Percentiles rank a stretch among this genome's conserved stretches.
phyloP scores from a whole-genome alignment of 2,113 vertebrate species.

The Cygnus buccinator region DNA sequence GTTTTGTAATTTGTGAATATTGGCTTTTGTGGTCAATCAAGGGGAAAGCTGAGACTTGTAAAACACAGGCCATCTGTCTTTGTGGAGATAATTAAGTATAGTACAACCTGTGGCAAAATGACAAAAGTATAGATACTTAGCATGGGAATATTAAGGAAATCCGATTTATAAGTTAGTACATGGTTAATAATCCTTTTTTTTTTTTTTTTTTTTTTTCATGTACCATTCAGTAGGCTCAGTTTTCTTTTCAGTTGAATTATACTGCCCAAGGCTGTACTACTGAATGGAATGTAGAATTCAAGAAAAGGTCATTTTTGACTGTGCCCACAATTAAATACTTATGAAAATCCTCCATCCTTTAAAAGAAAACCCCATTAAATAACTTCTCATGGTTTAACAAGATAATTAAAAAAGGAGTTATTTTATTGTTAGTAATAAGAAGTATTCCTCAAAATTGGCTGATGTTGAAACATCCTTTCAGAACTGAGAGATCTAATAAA shows the following conservation, averaged over 20 bases:
- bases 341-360: neutral
- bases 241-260: slow-evolving; percentile 25
- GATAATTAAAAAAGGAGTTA: neutral
- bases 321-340: neutral
- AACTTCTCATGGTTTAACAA: neutral
- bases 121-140: neutral
- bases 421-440: neutral
- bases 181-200: slow-evolving; percentile 38
- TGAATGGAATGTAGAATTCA: neutral
- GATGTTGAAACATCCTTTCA: neutral
- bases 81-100: slow-evolving; percentile 38
- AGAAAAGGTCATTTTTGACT: neutral
- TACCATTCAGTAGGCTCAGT: neutral
- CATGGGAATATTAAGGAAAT: neutral
- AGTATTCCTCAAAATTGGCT: neutral
- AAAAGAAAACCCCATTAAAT: neutral
- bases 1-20: slow-evolving; percentile 56
- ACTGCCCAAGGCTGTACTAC: neutral
- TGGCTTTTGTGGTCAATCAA: slow-evolving; percentile 62
- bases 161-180: slow-evolving; percentile 28
- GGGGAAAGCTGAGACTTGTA: slow-evolving; percentile 39
- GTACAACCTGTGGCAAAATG: slow-evolving; percentile 36
- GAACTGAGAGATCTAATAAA: neutral
- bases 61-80: slow-evolving; percentile 58
- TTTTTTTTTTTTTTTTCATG: neutral